Conservation (phyloP, 1,140 invertebrate genomes). For the Propsilocerus akamusi region DNA sequence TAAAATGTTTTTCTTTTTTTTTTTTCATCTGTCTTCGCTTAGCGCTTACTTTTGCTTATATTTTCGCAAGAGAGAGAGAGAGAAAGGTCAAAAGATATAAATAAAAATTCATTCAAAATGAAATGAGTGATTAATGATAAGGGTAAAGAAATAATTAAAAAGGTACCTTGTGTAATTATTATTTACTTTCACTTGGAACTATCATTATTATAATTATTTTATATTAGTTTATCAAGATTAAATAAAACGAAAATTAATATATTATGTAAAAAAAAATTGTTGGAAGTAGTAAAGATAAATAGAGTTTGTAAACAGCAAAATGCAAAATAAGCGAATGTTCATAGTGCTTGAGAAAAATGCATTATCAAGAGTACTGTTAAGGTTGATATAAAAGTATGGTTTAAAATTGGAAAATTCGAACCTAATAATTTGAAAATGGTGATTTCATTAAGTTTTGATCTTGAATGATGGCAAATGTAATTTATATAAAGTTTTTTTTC, state of each 20-base stretch:
- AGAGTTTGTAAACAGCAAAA: constrained; percentile 4
- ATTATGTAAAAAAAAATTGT: neutral
- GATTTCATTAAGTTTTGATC: no score
- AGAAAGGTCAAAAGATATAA: no score
- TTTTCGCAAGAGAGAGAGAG: no score
- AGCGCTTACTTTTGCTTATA: no score
- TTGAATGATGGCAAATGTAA: no score
- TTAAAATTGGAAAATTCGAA: no score
- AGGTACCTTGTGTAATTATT: neutral
- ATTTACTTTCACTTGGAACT: neutral
- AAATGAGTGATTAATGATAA: no score
- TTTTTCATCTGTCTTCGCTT: no score
- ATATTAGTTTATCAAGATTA: neutral
- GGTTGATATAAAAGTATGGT: constrained; percentile 6
- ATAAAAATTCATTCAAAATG: no score
- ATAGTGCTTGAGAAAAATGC: constrained; percentile 7
- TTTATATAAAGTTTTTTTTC: no score
- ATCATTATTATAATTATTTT: neutral
- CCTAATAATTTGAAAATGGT: no score
- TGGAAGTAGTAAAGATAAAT: neutral
- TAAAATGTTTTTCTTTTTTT: no score
- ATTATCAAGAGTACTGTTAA: constrained; percentile 7
- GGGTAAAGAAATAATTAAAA: neutral
- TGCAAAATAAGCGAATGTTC: constrained; percentile 7
- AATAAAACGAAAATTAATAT: neutral